Base-by-base conservation (phyloP, 2,888 invertebrate genomes). In the Tinea pellionella region DNA sequence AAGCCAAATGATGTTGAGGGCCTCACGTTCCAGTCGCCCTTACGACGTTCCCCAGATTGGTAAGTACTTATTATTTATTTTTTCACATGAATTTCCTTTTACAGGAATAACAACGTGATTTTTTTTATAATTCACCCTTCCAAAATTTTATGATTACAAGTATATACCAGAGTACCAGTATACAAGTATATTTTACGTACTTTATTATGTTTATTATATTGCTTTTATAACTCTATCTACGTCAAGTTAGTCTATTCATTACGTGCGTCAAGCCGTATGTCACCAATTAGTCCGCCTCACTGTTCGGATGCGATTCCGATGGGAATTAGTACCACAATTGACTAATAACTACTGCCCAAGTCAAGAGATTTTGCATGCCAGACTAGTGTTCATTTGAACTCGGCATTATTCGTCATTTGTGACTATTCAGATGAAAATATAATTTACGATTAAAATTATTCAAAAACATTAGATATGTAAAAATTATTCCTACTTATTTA, bases 1-100 rank as follows among this genome's bases (percentile, higher is more conserved):
- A 59, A 92, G 90, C 72, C 94, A 94, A 78, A 89, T 94, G 82
- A 93, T 95, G 93, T 83, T 93, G 72, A 90, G 94, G 68, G 91
- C 93, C 62, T 90, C 93, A 63, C 90, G 94, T 67, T 92, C 93
- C 65, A 92, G 91, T 75, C 89, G 93, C 69, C 92, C 92, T 70
- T 95, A 94, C 81, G 95, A 95, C 83, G 94, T 95, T 65, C 95
- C 95, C 67, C 94, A 94, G 88, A 94, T 95, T 74, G 94, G 95
- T 95, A 73, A 90, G 91, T 89, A 8, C n/a, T 55, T 41, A 16
- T 16, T 12, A 32, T 47, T 15, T 47, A 47, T 42, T 42, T 42
- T 30, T 30, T 30, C 9, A 30, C 9, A n/a, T n/a, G n/a, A n/a
- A n/a, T 30, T 30, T 8, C 16, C 8, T 29, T 43, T 59, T 59